Conservation (phyloP, 2,113 vertebrate genomes). For the Aptenodytes patagonicus region DNA sequence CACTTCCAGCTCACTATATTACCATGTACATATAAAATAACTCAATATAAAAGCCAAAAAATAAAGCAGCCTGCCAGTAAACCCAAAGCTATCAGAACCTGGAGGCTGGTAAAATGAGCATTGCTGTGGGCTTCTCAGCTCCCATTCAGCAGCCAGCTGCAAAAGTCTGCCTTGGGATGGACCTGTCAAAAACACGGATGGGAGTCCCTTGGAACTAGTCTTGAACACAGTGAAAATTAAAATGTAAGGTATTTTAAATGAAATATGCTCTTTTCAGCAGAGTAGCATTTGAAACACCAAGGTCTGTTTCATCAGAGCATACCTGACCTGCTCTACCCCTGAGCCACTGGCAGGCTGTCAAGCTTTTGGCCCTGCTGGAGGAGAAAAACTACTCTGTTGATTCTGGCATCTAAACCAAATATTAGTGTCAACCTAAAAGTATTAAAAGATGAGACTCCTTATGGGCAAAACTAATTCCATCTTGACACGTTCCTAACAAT, state of each 20-base stretch:
- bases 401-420: not conserved
- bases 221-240: not conserved
- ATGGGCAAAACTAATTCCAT: not conserved
- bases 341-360: not conserved
- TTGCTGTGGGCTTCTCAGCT: not conserved
- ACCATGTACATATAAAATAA: not conserved
- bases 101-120: not conserved
- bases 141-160: not conserved
- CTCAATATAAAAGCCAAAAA: not conserved
- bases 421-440: not conserved
- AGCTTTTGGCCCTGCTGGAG: not conserved
- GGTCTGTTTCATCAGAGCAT: not conserved
- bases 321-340: not conserved
- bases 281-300: not conserved
- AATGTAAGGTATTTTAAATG: not conserved
- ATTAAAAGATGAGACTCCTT: not conserved
- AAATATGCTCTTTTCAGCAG: not conserved
- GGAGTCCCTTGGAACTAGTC: not conserved
- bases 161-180: not conserved
- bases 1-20: not conserved
- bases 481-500: not conserved
- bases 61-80: not conserved
- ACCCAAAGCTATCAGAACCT: not conserved
- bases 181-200: not conserved
- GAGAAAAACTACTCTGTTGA: not conserved